These are phyloP conservation scores for Emmelina monodactyla DNA, from an alignment of 2,888 invertebrate species.

Conservation along the genomic window DNA sequence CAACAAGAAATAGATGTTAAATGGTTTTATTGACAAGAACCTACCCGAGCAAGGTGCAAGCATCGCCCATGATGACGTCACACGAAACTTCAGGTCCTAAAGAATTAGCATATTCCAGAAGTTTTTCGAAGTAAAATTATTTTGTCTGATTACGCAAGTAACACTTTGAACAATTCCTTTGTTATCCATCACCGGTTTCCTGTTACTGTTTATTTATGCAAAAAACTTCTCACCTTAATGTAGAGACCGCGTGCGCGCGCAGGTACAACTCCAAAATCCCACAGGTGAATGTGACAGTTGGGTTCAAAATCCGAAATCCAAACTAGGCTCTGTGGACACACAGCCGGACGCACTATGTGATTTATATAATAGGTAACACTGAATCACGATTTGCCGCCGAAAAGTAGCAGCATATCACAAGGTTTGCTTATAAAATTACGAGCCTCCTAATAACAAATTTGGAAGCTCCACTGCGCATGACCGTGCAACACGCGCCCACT, in stretches of 20 bases:
- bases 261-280: conserved; percentile 56
- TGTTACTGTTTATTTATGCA: too few species aligned
- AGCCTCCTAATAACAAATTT: conserved; percentile 53
- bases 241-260: conserved; percentile 58
- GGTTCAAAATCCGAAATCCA: conserved; percentile 32
- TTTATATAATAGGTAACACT: neutral
- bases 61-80: too few species aligned
- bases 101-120: too few species aligned
- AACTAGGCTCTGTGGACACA: conserved; percentile 31
- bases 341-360: conserved; percentile 24
- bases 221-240: conserved; percentile 58
- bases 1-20: too few species aligned
- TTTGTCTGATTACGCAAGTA: too few species aligned
- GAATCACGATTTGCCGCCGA: conserved; percentile 8
- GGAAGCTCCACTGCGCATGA: conserved; percentile 54
- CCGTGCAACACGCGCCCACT: conserved; percentile 52
- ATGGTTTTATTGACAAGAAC: too few species aligned
- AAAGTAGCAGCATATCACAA: conserved; percentile 35
- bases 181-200: too few species aligned
- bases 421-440: conserved; percentile 60
- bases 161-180: too few species aligned
- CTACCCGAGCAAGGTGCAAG: too few species aligned
- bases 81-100: too few species aligned
- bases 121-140: too few species aligned
- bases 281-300: conserved; percentile 55